Evolutionary conservation across 1,140 invertebrate species (phyloP), one percentile per base, ranked within the genome.

Genomic region (Sinonovacula constricta): DNA sequence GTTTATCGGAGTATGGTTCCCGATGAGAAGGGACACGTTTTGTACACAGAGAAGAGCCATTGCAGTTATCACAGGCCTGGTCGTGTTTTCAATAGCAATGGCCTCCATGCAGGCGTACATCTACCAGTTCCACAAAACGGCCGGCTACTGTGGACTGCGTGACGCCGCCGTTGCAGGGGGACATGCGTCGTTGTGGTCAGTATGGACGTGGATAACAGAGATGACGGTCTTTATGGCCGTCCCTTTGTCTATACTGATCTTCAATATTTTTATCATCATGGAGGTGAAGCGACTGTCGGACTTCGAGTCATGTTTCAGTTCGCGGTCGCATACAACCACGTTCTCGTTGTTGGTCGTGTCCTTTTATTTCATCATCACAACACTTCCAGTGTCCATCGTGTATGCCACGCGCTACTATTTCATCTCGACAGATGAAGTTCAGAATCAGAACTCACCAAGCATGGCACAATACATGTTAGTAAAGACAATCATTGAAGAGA

Each of bases 1-100:
- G 26, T 97, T 96, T 87, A 95, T 99, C 34, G 97, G 97, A 0
- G 97, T 99, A 0, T 98, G 97, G 88, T 96, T 97, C 90, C 97
- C 97, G 0, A 92, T 98, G 18, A 93, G 94, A 72, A 91, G 95
- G 2, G 94, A 94, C 33, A 93, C 93, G 3, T 93, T 96, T 88
- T 97, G 96, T 88, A 96, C 96, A 0, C 94, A 95, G 0, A 89
- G 92, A 0, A 91, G 95, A 14, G 95, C 96, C 0, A 94, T 94
- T 83, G 90, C 91, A 1, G 93, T 95, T 0, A 92, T 95, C 0
- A 28, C 72, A 3, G 10, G 49, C 36, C 39, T 88, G 49, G 51
- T 79, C 12, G 15, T 79, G 7, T 69, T 83, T 45, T 79, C 85
- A n/a, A 30, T 83, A 7, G 28, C 62, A 7, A 79, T 89, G 18